phyloP scores from a whole-genome alignment of 2,113 vertebrate genomes.

The Crotalus viridis region DNA sequence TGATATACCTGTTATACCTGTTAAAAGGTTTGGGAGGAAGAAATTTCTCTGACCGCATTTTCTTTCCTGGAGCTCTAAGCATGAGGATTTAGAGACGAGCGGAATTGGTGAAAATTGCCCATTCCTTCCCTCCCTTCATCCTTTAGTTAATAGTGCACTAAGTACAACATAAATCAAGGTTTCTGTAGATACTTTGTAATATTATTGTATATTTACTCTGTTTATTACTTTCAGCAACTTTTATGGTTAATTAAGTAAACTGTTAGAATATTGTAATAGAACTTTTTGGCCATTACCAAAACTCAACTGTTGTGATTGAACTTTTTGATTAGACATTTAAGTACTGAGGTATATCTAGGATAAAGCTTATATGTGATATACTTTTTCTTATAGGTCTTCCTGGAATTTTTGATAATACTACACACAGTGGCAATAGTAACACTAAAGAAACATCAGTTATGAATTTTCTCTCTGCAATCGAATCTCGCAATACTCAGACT shows the following conservation, averaged over 20 bases:
- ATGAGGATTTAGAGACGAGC: background rate
- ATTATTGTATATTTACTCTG: background rate
- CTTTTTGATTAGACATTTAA: background rate
- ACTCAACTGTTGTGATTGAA: background rate
- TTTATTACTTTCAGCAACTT: background rate
- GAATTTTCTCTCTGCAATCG: slow-evolving; percentile 93
- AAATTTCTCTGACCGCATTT: background rate
- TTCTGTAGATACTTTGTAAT: background rate
- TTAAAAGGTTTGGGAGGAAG: background rate
- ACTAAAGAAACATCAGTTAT: slow-evolving; percentile 92
- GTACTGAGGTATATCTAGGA: background rate
- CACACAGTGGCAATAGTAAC: slow-evolving; percentile 80
- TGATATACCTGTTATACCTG: background rate
- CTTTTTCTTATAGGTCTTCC: slow-evolving; percentile 71
- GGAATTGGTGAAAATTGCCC: background rate
- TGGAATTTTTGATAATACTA: slow-evolving; percentile 84
- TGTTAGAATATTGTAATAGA: background rate
- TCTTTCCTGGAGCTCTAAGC: background rate
- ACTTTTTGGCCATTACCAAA: background rate
- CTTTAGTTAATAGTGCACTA: background rate
- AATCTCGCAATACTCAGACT: slow-evolving; percentile 88
- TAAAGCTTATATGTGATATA: background rate
- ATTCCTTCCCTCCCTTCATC: background rate
- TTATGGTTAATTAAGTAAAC: background rate
- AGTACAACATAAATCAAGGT: background rate